Percentiles rank a stretch among this genome's conserved stretches.
Conservation (phyloP, 2,113 vertebrate species). For the Pteropus alecto region DNA sequence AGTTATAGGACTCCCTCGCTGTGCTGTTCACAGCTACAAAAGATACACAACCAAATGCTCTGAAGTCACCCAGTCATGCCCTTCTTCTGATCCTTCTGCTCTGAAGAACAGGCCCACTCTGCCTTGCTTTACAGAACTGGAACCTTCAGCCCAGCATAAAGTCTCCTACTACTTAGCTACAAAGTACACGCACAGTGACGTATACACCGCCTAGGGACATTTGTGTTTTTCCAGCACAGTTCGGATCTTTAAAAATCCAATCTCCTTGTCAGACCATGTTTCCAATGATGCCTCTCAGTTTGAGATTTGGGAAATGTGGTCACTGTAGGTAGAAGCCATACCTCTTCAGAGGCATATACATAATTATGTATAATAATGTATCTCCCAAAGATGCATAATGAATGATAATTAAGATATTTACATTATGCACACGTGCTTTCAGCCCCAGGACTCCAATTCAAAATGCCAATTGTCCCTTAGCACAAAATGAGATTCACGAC, state of each 20-base stretch:
- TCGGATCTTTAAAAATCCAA: background rate
- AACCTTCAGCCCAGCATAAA: background rate
- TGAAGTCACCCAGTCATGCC: background rate
- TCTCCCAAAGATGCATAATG: slow-evolving; percentile 30
- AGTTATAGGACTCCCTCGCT: background rate
- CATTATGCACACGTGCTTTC: slow-evolving; percentile 30
- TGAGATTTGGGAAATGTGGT: slow-evolving; percentile 25
- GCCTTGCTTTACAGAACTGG: background rate
- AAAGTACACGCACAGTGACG: background rate
- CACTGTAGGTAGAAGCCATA: slow-evolving; percentile 36
- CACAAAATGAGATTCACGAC: slow-evolving; percentile 45
- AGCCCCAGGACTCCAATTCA: slow-evolving; percentile 51
- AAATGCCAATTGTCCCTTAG: slow-evolving; percentile 54
- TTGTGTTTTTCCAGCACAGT: slow-evolving; percentile 2
- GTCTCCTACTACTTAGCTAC: background rate
- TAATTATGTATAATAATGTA: slow-evolving; percentile 60
- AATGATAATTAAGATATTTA: slow-evolving; percentile 69
- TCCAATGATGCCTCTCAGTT: slow-evolving; percentile 11
- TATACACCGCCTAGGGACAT: background rate
- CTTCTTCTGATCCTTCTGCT: background rate
- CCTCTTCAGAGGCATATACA: slow-evolving; percentile 45
- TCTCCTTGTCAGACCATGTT: background rate
- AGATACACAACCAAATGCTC: background rate
- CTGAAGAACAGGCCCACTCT: background rate
- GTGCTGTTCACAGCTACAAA: background rate